Conservation (phyloP, 2,113 vertebrate species). For the Phoxinus phoxinus region DNA sequence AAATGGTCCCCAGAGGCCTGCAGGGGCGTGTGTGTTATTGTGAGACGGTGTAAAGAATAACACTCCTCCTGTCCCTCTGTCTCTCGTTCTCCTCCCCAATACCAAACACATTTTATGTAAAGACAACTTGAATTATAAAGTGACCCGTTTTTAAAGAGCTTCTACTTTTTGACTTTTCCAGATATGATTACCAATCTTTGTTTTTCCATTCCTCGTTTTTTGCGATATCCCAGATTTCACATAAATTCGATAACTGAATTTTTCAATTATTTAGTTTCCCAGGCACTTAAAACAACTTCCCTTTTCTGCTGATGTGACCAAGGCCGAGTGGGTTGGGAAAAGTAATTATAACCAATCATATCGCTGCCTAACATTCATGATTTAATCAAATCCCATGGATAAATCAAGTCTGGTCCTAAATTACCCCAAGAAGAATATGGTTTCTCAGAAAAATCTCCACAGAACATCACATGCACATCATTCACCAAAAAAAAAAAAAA, state of each 20-base stretch:
- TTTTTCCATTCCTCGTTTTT: background rate
- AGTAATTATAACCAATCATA: background rate
- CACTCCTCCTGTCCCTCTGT: constrained; percentile 40
- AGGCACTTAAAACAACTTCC: background rate
- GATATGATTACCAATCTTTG: background rate
- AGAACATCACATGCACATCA: background rate
- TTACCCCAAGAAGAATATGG: no score
- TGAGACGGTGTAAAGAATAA: constrained; percentile 50
- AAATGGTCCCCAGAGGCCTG: constrained; percentile 55
- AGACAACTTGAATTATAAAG: background rate
- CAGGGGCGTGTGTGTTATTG: constrained; percentile 68
- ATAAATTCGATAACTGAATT: background rate
- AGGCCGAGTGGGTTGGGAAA: background rate
- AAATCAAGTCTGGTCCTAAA: background rate
- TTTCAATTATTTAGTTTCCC: background rate
- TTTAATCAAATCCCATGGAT: background rate
- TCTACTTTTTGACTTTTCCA: background rate
- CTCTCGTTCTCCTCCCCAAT: constrained; percentile 49
- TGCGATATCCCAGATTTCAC: background rate
- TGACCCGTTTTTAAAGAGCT: no score
- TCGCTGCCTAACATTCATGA: background rate
- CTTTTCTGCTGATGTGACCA: background rate
- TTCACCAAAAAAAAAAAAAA: no score
- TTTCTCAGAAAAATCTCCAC: background rate
- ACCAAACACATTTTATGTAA: background rate